phyloP scores from a whole-genome alignment of 2,888 invertebrate genomes.

The Oligia latruncula region DNA sequence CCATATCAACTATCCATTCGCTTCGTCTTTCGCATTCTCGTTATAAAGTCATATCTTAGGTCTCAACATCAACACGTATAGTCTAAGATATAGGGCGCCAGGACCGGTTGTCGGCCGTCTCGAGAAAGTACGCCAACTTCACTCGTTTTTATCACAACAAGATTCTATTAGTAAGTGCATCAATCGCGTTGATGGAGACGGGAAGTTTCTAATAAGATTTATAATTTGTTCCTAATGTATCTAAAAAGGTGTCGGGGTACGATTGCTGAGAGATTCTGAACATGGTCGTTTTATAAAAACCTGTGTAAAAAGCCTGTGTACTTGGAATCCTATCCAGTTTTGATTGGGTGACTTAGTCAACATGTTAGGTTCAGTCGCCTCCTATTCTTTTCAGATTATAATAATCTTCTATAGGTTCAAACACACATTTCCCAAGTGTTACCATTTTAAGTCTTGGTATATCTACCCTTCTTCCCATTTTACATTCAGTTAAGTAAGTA shows the following conservation, averaged over 20 bases:
- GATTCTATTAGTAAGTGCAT: slow-evolving; percentile 38
- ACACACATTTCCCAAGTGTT: neutral
- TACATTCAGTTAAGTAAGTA: neutral
- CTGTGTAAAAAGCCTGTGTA: neutral
- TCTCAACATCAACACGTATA: slow-evolving; percentile 17
- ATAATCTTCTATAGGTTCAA: neutral
- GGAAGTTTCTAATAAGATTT: slow-evolving; percentile 44
- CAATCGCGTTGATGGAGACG: neutral
- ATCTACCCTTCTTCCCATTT: too few relatives aligned
- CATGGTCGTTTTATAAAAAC: neutral
- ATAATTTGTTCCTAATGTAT: slow-evolving; percentile 25
- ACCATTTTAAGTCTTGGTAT: neutral
- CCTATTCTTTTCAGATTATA: neutral
- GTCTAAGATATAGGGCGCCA: slow-evolving; percentile 48
- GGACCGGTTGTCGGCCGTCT: slow-evolving; percentile 47
- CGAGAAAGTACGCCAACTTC: slow-evolving; percentile 56
- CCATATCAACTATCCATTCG: neutral
- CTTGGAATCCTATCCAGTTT: neutral
- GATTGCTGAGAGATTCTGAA: neutral
- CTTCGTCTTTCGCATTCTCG: slow-evolving; percentile 27
- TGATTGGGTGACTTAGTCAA: neutral
- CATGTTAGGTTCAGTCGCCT: neutral
- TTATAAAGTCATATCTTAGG: slow-evolving; percentile 36
- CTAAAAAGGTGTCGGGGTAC: slow-evolving; percentile 10
- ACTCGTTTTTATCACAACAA: slow-evolving; percentile 44